Conservation (phyloP, 1,140 invertebrate species). For the roundworm (Caenorhabditis elegans) region WBcel235 BX284606.5:16614501-16615000, state of each 20-base stretch:
- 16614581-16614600: not conserved
- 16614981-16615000: not conserved
- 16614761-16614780: no score
- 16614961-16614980: not conserved
- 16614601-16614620: not conserved
- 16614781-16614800: no score
- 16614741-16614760: not conserved
- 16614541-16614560: not conserved
- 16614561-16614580: not conserved
- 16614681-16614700: conserved; percentile 46
- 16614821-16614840: no score
- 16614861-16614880: not conserved
- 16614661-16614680: conserved; percentile 36
- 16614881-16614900: conserved; percentile 34
- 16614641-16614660: conserved; percentile 42
- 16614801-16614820: no score
- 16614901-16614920: conserved; percentile 39
- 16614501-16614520: conserved; percentile 27
- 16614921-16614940: conserved; percentile 33
- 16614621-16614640: conserved; percentile 24
- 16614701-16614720: conserved; percentile 43
- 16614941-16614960: conserved; percentile 44
- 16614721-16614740: conserved; percentile 46
- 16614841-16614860: no score
- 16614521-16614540: not conserved